Percentiles rank a stretch among this genome's conserved stretches.
phyloP scores from a whole-genome alignment of 64 coral and sea anemone species.

The Dendrophyllia cribrosa region DNA sequence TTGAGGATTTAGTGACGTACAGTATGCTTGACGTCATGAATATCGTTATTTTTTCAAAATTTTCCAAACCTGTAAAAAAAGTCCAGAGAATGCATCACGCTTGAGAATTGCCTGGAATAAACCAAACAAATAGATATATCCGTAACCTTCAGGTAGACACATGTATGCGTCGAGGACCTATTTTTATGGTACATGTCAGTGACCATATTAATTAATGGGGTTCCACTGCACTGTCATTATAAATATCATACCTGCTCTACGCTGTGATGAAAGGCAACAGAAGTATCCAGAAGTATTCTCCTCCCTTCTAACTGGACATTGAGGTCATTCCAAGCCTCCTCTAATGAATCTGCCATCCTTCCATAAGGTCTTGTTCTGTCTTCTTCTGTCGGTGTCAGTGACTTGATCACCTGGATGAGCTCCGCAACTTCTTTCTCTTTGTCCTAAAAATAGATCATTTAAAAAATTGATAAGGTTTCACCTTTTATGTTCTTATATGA shows the following conservation, averaged over 20 bases:
- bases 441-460: neutral
- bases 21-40: too few species aligned
- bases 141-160: too few species aligned
- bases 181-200: neutral
- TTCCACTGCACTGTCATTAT: too few species aligned
- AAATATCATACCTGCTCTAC: slow-evolving; percentile 84
- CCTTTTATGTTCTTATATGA: too few species aligned
- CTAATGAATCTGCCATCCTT: slow-evolving; percentile 90
- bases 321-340: slow-evolving; percentile 97
- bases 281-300: slow-evolving; percentile 93
- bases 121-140: too few species aligned
- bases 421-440: slow-evolving; percentile 46
- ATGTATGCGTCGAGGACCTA: too few species aligned
- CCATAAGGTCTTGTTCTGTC: neutral
- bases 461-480: too few species aligned
- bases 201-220: neutral
- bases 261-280: slow-evolving; percentile 94
- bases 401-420: slow-evolving; percentile 28
- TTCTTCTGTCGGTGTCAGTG: neutral
- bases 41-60: too few species aligned
- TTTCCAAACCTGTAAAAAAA: too few species aligned
- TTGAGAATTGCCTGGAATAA: too few species aligned
- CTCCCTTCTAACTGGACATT: slow-evolving; percentile 88
- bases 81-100: too few species aligned
- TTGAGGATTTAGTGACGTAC: too few species aligned